These are phyloP conservation scores for Syngnathoides biaculeatus DNA, from an alignment of 2,113 vertebrate species.

Conservation along the genomic window DNA sequence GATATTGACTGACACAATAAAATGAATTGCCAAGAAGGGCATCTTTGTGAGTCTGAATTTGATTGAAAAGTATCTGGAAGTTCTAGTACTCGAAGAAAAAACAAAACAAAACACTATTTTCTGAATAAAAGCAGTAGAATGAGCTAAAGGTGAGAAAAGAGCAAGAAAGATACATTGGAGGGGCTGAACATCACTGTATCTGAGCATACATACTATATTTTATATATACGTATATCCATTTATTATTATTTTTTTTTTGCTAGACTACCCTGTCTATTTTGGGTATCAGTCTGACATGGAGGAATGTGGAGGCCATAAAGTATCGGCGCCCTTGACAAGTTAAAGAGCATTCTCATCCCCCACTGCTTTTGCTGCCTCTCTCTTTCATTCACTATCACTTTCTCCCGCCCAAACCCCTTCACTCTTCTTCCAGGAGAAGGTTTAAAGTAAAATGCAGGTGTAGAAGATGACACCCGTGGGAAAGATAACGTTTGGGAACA, in stretches of 20 bases:
- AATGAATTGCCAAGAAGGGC: slow-evolving; percentile 38
- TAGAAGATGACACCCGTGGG: slow-evolving; percentile 42
- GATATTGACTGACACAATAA: slow-evolving; percentile 39
- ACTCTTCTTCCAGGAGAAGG: slow-evolving; percentile 35
- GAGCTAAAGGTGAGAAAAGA: slow-evolving; percentile 46
- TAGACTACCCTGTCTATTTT: slow-evolving; percentile 54
- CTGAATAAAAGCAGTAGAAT: slow-evolving; percentile 51
- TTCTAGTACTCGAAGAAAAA: slow-evolving; percentile 55
- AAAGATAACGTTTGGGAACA: slow-evolving; percentile 58
- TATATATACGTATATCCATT: background rate
- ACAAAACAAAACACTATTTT: slow-evolving; percentile 43
- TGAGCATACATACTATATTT: slow-evolving; percentile 32
- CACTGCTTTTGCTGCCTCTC: slow-evolving; percentile 56
- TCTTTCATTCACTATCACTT: slow-evolving; percentile 51
- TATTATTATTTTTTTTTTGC: background rate
- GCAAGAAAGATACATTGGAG: slow-evolving; percentile 32
- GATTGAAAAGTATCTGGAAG: slow-evolving; percentile 57
- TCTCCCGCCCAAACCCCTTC: slow-evolving; percentile 27
- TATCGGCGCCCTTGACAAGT: slow-evolving; percentile 66
- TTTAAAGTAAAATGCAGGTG: slow-evolving; percentile 63
- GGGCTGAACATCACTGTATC: slow-evolving; percentile 30
- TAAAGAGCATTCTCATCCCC: slow-evolving; percentile 57
- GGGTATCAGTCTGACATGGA: slow-evolving; percentile 62
- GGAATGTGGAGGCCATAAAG: slow-evolving; percentile 68
- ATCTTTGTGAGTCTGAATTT: slow-evolving; percentile 55